Evolutionary conservation across 2,888 invertebrate genomes (phyloP), one percentile per base, ranked within the genome.

Genomic region (Andrena chrysosceles): DNA sequence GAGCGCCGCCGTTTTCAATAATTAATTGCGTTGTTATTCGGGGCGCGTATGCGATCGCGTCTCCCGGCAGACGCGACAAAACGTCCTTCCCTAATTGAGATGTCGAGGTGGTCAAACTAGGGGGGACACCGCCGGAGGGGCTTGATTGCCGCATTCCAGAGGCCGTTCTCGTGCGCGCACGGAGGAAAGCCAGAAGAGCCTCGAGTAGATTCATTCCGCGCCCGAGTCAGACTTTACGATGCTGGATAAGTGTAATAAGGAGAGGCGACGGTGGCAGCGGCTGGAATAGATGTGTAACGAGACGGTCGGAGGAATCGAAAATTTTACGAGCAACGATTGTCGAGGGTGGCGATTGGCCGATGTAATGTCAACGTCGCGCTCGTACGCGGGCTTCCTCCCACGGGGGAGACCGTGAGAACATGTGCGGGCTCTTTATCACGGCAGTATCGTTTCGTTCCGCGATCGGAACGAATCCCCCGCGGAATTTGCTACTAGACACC

Each of bases 251-350:
- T 42, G 10, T 23, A 42, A 66, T 13, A 52, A 75, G 8, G 35
- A n/a, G 26, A 68, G 16, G 5, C 26, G 60, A 10, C 16, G 31
- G 42, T 5, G 35, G 68, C 48, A 23, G 48, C 4, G 8, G 8
- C 26, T 29, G 6, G 7, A 10, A 23, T 16, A 13, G 29, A 64
- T 49, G 23, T 10, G 73, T 10, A 66, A 52, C 62, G 70, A 81
- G 81, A 75, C 71, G 75, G 81, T 75, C 8, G 23, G 54, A 16
- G 67, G 23, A 49, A 84, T 84, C 72, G 87, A 35, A 59, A 71
- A 66, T 69, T 87, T 85, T 81, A 86, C 73, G 76, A 73, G 26
- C 56, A 42, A n/a, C 75, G 75, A 79, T 75, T 75, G 86, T 68
- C 59, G 42, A 8, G 59, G n/a, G 71, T 49, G 54, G 69, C 59